Evolutionary conservation across 2,888 invertebrate species (phyloP).

Genomic region (Mythimna loreyi): DNA sequence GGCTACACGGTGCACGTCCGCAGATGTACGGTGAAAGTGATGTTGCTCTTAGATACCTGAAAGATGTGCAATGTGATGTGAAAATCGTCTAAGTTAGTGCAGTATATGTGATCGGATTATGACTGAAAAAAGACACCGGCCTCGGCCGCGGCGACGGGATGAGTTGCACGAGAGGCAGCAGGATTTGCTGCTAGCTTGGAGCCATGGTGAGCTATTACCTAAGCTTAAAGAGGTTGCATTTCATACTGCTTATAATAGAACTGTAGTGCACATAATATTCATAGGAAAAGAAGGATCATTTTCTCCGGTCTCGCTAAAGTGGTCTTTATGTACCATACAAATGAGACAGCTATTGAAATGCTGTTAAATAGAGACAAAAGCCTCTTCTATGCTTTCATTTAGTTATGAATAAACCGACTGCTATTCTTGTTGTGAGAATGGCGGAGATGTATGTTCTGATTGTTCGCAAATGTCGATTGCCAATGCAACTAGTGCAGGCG

Average conservation of each 20-base stretch:
- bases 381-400: constrained; percentile 27
- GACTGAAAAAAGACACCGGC: constrained; percentile 80
- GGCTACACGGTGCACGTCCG: constrained; percentile 83
- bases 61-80: constrained; percentile 76
- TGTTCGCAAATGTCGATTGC: constrained; percentile 47
- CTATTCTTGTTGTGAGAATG: constrained; percentile 67
- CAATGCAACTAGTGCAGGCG: constrained; percentile 41
- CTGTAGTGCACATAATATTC: neutral
- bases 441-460: constrained; percentile 43
- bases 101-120: constrained; percentile 72
- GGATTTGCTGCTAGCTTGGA: constrained; percentile 86
- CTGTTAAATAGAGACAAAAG: constrained; percentile 12
- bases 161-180: constrained; percentile 83
- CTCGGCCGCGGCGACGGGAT: constrained; percentile 84
- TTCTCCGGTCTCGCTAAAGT: constrained; percentile 4
- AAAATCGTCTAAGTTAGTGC: constrained; percentile 59
- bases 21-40: constrained; percentile 73
- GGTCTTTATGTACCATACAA: neutral
- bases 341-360: constrained; percentile 11
- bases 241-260: constrained; percentile 27
- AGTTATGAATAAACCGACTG: constrained; percentile 61
- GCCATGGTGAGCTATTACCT: constrained; percentile 80
- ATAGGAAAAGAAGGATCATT: neutral
- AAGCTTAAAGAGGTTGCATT: constrained; percentile 20
- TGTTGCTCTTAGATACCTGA: constrained; percentile 60